Conservation (phyloP, 2,888 invertebrate species). For the Cryptosula pallasiana region DNA sequence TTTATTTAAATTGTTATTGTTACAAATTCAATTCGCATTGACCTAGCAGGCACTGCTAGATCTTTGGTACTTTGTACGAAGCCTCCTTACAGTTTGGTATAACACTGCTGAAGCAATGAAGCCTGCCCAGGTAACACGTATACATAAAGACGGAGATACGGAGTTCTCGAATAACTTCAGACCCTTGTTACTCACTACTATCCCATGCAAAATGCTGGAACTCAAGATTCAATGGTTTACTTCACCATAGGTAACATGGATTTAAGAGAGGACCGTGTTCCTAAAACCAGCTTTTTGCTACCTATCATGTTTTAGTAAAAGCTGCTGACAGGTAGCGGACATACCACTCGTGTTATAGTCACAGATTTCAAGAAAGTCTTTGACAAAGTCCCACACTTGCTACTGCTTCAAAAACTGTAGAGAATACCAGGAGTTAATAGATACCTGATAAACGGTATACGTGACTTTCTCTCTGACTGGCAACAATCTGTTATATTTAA, state of each 20-base stretch:
- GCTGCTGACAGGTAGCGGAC: background rate
- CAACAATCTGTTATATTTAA: too few species aligned
- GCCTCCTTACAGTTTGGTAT: too few species aligned
- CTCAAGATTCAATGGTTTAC: background rate
- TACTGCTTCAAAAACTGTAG: too few species aligned
- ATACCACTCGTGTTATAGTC: too few species aligned
- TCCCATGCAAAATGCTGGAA: conserved; percentile 5
- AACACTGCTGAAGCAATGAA: too few species aligned
- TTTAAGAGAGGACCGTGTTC: background rate
- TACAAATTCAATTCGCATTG: too few species aligned
- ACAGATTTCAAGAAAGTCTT: too few species aligned
- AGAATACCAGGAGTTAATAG: too few species aligned
- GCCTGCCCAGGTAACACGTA: background rate
- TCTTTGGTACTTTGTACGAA: too few species aligned
- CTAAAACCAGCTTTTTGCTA: background rate
- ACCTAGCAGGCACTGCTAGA: too few species aligned
- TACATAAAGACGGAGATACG: background rate
- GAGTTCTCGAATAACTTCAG: background rate
- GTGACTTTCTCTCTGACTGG: background rate
- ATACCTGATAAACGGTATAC: background rate
- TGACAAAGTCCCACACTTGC: too few species aligned
- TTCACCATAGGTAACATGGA: background rate
- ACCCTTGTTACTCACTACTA: background rate
- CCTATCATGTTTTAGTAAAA: background rate
- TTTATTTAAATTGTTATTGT: too few species aligned